These are phyloP conservation scores for Mormyrus iriodes DNA, from an alignment of 2,113 vertebrate genomes.

Conservation along the genomic window DNA sequence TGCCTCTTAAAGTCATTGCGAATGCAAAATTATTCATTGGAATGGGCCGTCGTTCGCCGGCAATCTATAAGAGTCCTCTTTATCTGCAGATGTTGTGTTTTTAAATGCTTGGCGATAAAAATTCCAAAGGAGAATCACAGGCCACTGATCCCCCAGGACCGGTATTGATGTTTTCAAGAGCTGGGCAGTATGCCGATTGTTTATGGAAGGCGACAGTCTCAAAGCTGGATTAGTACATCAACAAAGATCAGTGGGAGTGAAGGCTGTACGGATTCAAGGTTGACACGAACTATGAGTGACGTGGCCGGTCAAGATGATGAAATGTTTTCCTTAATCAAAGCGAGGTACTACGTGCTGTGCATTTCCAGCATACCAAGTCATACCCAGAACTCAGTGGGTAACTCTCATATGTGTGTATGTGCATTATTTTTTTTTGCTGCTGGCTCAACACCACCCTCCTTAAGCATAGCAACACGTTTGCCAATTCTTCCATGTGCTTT, in stretches of 20 bases:
- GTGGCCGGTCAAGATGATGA: not conserved
- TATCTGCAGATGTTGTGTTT: not conserved
- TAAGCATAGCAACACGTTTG: not conserved
- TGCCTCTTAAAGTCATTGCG: slow-evolving; percentile 23
- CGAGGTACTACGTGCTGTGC: not conserved
- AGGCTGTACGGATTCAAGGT: not conserved
- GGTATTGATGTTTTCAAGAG: not conserved
- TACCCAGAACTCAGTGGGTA: not conserved
- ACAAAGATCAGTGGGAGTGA: not conserved
- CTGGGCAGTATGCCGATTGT: not conserved
- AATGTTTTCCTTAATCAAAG: not conserved
- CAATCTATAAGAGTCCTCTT: not conserved
- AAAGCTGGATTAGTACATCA: not conserved
- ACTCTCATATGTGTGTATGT: not conserved
- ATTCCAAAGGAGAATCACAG: not conserved
- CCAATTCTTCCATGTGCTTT: not conserved
- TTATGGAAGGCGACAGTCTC: not conserved
- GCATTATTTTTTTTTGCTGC: not conserved
- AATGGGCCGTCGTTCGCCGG: not conserved
- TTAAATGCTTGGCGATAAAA: not conserved
- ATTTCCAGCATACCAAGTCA: not conserved
- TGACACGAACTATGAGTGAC: not conserved
- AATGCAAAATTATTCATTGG: slow-evolving; percentile 40
- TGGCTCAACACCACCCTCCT: not conserved
- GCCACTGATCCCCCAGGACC: not conserved